phyloP scores from a whole-genome alignment of 2,113 vertebrate genomes.

The Erythrolamprus reginae region DNA sequence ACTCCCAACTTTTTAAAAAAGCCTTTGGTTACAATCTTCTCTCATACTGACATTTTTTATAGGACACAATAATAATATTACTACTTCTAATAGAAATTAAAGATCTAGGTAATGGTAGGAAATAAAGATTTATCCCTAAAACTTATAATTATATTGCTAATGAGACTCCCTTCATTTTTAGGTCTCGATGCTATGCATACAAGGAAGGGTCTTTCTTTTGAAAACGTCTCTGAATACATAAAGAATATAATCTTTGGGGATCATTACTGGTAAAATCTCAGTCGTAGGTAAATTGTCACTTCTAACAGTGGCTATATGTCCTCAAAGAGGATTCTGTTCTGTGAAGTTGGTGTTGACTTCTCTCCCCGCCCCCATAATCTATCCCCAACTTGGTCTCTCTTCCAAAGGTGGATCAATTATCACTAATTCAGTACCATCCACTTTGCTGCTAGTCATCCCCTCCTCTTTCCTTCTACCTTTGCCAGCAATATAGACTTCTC shows the following conservation, averaged over 20 bases:
- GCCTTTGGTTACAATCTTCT: background rate
- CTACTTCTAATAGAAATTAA: background rate
- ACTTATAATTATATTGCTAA: background rate
- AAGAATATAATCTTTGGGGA: background rate
- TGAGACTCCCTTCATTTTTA: background rate
- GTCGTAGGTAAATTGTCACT: background rate
- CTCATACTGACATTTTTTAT: background rate
- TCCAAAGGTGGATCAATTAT: background rate
- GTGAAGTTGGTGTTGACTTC: background rate
- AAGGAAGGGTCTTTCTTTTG: conserved; percentile 2
- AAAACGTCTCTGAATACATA: background rate
- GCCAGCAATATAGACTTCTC: background rate
- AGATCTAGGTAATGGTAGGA: background rate
- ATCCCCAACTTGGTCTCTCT: background rate
- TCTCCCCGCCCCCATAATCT: background rate
- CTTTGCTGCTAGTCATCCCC: background rate
- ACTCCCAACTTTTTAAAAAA: background rate
- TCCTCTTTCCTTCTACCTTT: background rate
- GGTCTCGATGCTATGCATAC: background rate
- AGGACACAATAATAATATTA: background rate
- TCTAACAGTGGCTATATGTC: background rate
- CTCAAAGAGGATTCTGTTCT: background rate
- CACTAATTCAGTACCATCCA: background rate
- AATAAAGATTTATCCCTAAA: background rate
- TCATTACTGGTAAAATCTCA: background rate